phyloP scores from a whole-genome alignment of 2,113 vertebrate genomes.

The Daboia siamensis region DNA sequence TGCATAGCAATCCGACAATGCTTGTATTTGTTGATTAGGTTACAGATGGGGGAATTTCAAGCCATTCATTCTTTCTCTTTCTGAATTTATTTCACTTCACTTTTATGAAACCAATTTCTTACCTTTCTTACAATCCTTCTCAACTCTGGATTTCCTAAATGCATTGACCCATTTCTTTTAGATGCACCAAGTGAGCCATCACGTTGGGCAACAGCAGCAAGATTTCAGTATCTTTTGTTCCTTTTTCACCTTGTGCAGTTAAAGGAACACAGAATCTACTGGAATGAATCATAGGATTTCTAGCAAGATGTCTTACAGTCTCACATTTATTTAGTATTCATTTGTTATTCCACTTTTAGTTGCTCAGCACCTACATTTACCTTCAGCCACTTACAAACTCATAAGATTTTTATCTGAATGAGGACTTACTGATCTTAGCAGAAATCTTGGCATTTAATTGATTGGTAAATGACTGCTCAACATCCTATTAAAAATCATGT shows the following conservation, averaged over 20 bases:
- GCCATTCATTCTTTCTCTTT: background rate
- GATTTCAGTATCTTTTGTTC: background rate
- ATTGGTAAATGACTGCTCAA: background rate
- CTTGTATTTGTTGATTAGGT: background rate
- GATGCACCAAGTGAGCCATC: background rate
- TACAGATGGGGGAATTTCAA: background rate
- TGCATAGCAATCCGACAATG: background rate
- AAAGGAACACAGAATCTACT: background rate
- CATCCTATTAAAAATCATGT: background rate
- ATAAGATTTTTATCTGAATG: fast-evolving
- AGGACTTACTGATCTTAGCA: background rate
- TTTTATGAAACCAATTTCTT: background rate
- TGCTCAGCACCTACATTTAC: background rate
- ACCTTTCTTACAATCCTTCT: background rate
- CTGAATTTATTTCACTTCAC: background rate
- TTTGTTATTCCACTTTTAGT: background rate
- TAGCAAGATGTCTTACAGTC: background rate
- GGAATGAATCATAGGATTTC: background rate
- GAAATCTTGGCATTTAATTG: background rate
- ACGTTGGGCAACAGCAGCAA: background rate
- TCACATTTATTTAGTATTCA: background rate
- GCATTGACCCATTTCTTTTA: background rate
- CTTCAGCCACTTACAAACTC: background rate
- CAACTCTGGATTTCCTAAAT: background rate
- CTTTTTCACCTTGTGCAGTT: background rate